Evolutionary conservation across 2,113 vertebrate species (phyloP).

Genomic region (Albula goreensis): DNA sequence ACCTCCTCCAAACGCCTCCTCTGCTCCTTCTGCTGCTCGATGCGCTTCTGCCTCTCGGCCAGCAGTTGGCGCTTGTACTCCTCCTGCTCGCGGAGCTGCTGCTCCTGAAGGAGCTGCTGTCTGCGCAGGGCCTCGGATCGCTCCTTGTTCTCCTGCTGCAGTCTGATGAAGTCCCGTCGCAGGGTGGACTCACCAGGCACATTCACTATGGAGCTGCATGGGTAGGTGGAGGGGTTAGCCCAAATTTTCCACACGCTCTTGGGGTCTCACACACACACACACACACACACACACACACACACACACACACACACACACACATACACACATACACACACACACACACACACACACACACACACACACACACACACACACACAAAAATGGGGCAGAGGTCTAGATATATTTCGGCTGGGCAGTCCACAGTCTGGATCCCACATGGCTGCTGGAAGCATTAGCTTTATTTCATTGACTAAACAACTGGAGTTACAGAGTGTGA

Average conservation of each 20-base stretch:
- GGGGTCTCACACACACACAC: not conserved
- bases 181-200: constrained; percentile 95
- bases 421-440: too few species aligned
- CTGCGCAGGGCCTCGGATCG: constrained; percentile 90
- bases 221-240: not conserved
- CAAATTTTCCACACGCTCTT: not conserved
- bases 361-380: not conserved
- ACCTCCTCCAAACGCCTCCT: constrained; percentile 91
- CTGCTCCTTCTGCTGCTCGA: constrained; percentile 95
- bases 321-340: not conserved
- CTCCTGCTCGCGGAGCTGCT: constrained; percentile 94
- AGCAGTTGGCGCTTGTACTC: constrained; percentile 94
- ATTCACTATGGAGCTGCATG: constrained; percentile 89
- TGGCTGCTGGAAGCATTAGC: too few species aligned
- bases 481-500: too few species aligned
- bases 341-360: not conserved
- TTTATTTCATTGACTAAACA: too few species aligned
- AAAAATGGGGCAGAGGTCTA: too few species aligned
- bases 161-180: constrained; percentile 93
- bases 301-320: too few species aligned
- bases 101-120: constrained; percentile 94
- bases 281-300: too few species aligned
- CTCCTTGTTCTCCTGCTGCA: constrained; percentile 99
- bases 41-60: constrained; percentile 92
- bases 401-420: too few species aligned